Percentiles rank a stretch among this genome's conserved stretches.
These are phyloP conservation scores for Eudasyphora cyanicolor DNA, from an alignment of 2,888 invertebrate genomes.

Conservation along the genomic window DNA sequence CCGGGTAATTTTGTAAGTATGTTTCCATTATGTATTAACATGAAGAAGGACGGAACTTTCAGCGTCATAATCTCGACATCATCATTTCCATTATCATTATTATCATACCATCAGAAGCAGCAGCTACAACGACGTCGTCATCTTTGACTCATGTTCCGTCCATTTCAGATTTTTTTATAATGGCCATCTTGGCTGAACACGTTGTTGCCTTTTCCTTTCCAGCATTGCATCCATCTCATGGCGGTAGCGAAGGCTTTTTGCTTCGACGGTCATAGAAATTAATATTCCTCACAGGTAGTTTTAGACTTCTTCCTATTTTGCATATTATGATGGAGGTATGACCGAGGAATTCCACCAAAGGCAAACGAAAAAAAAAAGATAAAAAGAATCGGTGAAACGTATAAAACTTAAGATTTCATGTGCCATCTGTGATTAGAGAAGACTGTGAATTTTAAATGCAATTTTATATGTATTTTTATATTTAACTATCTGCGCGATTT, in stretches of 20 bases:
- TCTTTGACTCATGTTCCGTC: not conserved
- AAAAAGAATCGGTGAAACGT: not conserved
- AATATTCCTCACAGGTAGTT: slow-evolving; percentile 22
- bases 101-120: not conserved
- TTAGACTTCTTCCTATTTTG: slow-evolving; percentile 26
- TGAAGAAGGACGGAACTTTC: slow-evolving; percentile 3
- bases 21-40: not conserved
- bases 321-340: slow-evolving; percentile 16
- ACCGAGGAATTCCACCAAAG: not conserved
- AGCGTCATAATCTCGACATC: not conserved
- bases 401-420: not conserved
- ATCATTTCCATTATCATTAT: not conserved
- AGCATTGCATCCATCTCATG: not conserved
- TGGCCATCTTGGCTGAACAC: not conserved
- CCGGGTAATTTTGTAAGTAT: not conserved
- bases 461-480: too few relatives aligned
- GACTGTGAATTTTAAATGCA: not conserved
- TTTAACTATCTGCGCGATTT: not conserved
- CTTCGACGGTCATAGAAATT: not conserved
- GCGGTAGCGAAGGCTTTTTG: not conserved
- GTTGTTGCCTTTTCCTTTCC: not conserved
- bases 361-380: not conserved
- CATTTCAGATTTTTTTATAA: too few relatives aligned
- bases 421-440: not conserved
- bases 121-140: too few relatives aligned